Conservation (phyloP, 2,888 invertebrate genomes). For the Clunio marinus region DNA sequence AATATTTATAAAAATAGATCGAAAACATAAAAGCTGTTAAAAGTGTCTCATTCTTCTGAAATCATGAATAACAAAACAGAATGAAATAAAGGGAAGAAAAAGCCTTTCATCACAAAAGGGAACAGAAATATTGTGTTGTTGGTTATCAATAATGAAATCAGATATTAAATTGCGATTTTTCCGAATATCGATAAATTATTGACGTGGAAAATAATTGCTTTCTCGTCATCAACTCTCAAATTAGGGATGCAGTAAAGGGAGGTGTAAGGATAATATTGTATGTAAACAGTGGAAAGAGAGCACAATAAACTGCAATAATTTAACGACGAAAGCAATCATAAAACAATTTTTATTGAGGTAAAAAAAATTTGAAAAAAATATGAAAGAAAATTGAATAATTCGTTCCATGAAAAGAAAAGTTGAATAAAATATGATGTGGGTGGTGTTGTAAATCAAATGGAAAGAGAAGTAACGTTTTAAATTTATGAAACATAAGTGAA, state of each 20-base stretch:
- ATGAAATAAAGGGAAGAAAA: too few species aligned
- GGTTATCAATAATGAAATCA: constrained; percentile 39
- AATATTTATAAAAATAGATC: too few species aligned
- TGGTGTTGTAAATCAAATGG: neutral
- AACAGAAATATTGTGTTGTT: neutral
- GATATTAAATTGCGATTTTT: constrained; percentile 37
- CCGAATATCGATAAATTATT: constrained; percentile 37
- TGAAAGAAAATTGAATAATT: neutral
- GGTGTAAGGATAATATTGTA: too few species aligned
- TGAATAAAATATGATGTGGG: constrained; percentile 7
- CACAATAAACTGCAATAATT: constrained; percentile 33
- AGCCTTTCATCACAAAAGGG: neutral
- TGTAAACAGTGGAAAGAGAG: neutral
- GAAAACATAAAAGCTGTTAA: too few species aligned
- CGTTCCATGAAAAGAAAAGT: too few species aligned
- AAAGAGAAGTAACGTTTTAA: neutral
- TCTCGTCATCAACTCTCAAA: constrained; percentile 21
- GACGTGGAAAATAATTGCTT: constrained; percentile 39
- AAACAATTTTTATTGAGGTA: neutral
- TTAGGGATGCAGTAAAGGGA: neutral
- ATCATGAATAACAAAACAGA: too few species aligned
- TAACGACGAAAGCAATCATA: constrained; percentile 38
- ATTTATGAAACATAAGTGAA: neutral
- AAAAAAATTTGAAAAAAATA: constrained; percentile 16
- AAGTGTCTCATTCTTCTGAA: too few species aligned